These are phyloP conservation scores for Myripristis murdjan DNA, from an alignment of 2,797 vertebrate species.

Conservation along the genomic window DNA sequence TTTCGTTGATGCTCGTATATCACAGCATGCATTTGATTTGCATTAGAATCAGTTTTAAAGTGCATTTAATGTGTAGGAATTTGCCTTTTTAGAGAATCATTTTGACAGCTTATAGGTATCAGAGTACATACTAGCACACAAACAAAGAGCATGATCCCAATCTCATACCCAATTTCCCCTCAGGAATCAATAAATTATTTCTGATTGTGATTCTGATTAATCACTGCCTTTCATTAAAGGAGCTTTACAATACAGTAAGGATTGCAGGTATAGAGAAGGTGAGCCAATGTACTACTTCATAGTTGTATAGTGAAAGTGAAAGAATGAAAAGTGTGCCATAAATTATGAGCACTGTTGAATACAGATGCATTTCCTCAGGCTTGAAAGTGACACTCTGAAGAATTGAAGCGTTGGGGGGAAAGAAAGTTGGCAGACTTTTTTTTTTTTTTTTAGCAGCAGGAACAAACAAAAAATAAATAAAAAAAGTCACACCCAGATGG, in stretches of 20 bases:
- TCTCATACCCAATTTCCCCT: too few relatives aligned
- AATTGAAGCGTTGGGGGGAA: constrained; percentile 31
- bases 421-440: constrained; percentile 4
- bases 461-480: constrained; percentile 32
- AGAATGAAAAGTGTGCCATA: constrained; percentile 46
- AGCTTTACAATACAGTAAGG: neutral
- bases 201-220: too few relatives aligned
- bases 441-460: constrained; percentile 8
- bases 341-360: constrained; percentile 43
- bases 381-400: constrained; percentile 22
- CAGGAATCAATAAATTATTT: too few relatives aligned
- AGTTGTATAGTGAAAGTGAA: constrained; percentile 3
- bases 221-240: too few relatives aligned
- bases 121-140: too few relatives aligned
- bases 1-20: too few relatives aligned
- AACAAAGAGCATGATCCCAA: too few relatives aligned
- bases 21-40: too few relatives aligned
- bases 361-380: constrained; percentile 33
- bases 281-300: constrained; percentile 17
- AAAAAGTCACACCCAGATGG: constrained; percentile 9
- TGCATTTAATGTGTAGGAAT: too few relatives aligned
- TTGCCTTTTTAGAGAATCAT: too few relatives aligned
- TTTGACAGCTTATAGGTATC: too few relatives aligned
- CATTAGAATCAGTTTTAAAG: too few relatives aligned
- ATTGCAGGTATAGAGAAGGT: neutral